phyloP scores from a whole-genome alignment of 1,140 invertebrate species.

The Drosophila aff. region DNA sequence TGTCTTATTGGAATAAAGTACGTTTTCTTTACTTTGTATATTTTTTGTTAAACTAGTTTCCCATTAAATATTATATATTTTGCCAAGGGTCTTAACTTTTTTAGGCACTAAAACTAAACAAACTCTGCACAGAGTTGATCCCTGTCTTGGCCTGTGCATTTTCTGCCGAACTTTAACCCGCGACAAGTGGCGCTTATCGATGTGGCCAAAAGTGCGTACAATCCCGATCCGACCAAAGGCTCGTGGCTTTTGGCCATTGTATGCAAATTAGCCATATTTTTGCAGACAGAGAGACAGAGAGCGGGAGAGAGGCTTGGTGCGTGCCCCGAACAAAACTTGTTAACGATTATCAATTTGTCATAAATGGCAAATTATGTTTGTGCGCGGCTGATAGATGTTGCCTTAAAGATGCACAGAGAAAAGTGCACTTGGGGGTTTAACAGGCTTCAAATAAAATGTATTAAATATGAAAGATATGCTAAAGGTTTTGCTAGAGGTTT shows the following conservation, averaged over 20 bases:
- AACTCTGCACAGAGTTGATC: background rate
- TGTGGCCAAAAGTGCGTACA: slow-evolving; percentile 47
- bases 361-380: slow-evolving; percentile 73
- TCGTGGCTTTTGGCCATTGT: slow-evolving; percentile 54
- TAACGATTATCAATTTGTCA: slow-evolving; percentile 82
- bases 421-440: background rate
- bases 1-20: rapidly evolving
- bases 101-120: background rate
- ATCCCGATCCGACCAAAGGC: slow-evolving; percentile 21
- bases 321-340: slow-evolving; percentile 74
- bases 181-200: slow-evolving; percentile 64
- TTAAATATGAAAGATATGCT: background rate
- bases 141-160: background rate
- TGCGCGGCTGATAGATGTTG: slow-evolving; percentile 67
- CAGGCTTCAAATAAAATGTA: background rate
- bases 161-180: slow-evolving; percentile 31
- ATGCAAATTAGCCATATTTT: slow-evolving; percentile 63
- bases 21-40: background rate
- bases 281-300: background rate
- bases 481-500: background rate
- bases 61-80: background rate
- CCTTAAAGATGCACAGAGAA: background rate
- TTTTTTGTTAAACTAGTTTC: background rate
- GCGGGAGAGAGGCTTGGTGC: slow-evolving; percentile 46
- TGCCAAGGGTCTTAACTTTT: too few relatives aligned